Base-by-base conservation (phyloP, 2,888 invertebrate species). In the Tiphia femorata region DNA sequence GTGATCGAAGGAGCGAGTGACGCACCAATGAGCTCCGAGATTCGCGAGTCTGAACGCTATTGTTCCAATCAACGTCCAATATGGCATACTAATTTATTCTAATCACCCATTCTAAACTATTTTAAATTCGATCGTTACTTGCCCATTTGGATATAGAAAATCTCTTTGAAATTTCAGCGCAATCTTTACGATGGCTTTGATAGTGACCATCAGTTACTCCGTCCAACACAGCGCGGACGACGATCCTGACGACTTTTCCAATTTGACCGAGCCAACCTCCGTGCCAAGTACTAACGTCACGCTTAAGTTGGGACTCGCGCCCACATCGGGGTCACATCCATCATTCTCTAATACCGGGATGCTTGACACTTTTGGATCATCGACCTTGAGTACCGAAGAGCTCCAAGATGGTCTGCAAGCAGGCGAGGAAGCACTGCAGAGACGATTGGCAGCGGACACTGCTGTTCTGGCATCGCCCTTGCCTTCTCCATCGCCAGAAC, bases 401-500 rank as follows among this genome's bases (percentile, higher is more conserved):
- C 78, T 87, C 53, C 79, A 83, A 4, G 79, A 84, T 6, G 90
- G 91, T 0, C 79, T 89, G 1, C 68, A 80, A 40, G 86, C 84
- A 3, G 91, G 91, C 0, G 84, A 87, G 19, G 84, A 84, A 17
- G 90, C 89, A 0, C 84, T 93, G 6, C 79, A 84, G 0, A 83
- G 86, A 42, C 85, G 89, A 2, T 85, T 87, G 54, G 79, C 84
- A 12, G 82, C 89, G 3, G 92, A 93, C 52, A 47, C 51, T 63
- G 84, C 84, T 25, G 78, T 85, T 0, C 83, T 84, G n/a, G 74
- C 84, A 0, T 84, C 85, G 6, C 87, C 89, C 0, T 68, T 89
- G 33, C 83, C 82, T 0, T 65, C 83, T 0, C 85, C 88, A 54
- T 88, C 89, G 3, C 91, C 93, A 0, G 89, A 91, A 19, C 88